Percentiles rank a stretch among this genome's conserved stretches.
Evolutionary conservation across 1,140 invertebrate species (phyloP).

Genomic region (Eulimnadia texana): DNA sequence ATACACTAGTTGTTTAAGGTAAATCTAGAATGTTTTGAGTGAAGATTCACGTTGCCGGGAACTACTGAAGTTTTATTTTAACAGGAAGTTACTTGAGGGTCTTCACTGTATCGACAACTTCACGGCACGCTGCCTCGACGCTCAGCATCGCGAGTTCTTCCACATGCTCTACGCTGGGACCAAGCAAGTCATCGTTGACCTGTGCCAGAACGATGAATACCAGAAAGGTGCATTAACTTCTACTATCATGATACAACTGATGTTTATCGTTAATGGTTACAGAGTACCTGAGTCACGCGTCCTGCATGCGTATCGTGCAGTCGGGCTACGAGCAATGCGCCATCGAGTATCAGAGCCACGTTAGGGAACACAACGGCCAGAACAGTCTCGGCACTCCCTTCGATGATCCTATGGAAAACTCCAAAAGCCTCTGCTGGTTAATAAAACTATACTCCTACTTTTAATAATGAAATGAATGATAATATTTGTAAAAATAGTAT

Average conservation of each 20-base stretch:
- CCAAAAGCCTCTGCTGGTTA: constrained; percentile 17
- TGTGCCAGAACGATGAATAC: constrained; percentile 21
- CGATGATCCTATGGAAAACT: constrained; percentile 12
- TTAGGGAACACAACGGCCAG: constrained; percentile 7
- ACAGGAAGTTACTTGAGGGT: constrained; percentile 22
- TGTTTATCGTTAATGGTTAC: neutral
- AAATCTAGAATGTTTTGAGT: neutral
- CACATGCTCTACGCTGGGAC: constrained; percentile 25
- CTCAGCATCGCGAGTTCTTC: constrained; percentile 24
- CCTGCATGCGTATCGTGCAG: constrained; percentile 24
- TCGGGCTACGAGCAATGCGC: constrained; percentile 24
- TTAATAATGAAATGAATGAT: too few relatives aligned
- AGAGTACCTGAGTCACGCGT: constrained; percentile 25
- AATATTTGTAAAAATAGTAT: too few relatives aligned
- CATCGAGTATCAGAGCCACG: constrained; percentile 18
- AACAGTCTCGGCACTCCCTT: neutral
- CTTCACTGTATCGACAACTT: constrained; percentile 25
- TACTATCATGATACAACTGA: neutral
- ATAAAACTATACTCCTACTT: too few relatives aligned
- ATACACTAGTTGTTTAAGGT: neutral
- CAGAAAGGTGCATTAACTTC: constrained; percentile 14
- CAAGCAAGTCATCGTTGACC: constrained; percentile 23
- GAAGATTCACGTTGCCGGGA: neutral
- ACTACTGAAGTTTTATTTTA: constrained; percentile 5
- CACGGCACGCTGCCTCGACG: constrained; percentile 22